Percentiles rank a stretch among this genome's conserved stretches.
Conservation (phyloP, 2,797 vertebrate species). For the Erpetoichthys calabaricus region DNA sequence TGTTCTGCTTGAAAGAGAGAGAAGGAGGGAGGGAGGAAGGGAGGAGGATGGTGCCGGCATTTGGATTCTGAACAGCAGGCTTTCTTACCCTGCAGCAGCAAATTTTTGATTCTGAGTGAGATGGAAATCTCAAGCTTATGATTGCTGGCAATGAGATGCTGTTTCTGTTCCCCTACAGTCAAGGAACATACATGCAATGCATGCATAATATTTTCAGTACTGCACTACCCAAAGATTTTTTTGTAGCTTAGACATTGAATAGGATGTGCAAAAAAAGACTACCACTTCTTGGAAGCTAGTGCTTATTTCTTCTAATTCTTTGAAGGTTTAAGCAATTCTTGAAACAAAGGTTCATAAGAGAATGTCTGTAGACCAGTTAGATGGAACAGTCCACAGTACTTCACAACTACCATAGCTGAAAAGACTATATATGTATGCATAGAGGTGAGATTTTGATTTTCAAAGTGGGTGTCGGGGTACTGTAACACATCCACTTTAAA, state of each 20-base stretch:
- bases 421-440: no score
- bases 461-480: no score
- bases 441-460: no score
- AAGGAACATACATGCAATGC: conserved; percentile 19
- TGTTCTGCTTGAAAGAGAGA: not conserved
- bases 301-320: no score
- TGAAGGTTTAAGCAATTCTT: no score
- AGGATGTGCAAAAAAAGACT: conserved; percentile 4
- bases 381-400: no score
- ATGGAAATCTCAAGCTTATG: not conserved
- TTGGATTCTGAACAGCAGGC: conserved; percentile 17
- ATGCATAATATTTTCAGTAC: not conserved
- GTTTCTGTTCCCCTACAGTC: conserved; percentile 18
- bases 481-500: no score
- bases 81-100: conserved; percentile 2
- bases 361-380: no score
- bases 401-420: no score
- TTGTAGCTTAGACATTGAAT: conserved; percentile 1
- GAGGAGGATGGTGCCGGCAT: conserved; percentile 14
- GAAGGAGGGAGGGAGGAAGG: conserved; percentile 1
- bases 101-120: not conserved
- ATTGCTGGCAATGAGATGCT: conserved; percentile 3
- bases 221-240: no score
- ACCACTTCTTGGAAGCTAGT: not conserved
- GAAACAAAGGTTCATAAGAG: no score